phyloP scores from a whole-genome alignment of 2,113 vertebrate species.

The Hippocampus barbouri region DNA sequence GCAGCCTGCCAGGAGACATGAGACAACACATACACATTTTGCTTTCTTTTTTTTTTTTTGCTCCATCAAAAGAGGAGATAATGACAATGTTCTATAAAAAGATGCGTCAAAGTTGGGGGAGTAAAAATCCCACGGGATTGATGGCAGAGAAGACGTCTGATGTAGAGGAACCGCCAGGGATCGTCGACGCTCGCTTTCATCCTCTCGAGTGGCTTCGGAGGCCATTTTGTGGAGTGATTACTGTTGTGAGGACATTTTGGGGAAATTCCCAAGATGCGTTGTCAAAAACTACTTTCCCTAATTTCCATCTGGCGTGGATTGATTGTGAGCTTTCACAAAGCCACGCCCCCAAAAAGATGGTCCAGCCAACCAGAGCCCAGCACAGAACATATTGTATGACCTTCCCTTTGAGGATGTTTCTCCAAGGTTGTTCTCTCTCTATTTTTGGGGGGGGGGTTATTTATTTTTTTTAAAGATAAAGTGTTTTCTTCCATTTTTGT shows the following conservation, averaged over 20 bases:
- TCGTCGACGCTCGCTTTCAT: not conserved
- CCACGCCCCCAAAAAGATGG: too few species aligned
- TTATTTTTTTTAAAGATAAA: too few species aligned
- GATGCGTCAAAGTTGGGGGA: not conserved
- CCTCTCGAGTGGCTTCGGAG: not conserved
- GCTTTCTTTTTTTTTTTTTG: not conserved
- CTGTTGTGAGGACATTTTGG: not conserved
- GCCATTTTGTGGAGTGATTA: not conserved
- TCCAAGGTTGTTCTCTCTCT: too few species aligned
- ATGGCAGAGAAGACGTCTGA: not conserved
- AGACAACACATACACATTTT: not conserved
- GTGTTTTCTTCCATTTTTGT: too few species aligned
- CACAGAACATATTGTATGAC: too few species aligned
- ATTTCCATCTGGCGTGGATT: not conserved
- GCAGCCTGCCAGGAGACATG: slow-evolving; percentile 61
- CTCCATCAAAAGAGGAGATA: not conserved
- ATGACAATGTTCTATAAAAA: not conserved
- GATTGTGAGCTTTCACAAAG: not conserved
- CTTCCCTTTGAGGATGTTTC: too few species aligned
- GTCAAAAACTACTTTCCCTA: not conserved
- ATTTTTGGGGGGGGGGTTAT: too few species aligned
- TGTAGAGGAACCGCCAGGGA: not conserved
- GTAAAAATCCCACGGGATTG: not conserved
- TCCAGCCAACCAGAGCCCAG: too few species aligned
- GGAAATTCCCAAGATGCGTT: not conserved